Evolutionary conservation across 2,888 invertebrate genomes (phyloP).

Genomic region (Plusia festucae): DNA sequence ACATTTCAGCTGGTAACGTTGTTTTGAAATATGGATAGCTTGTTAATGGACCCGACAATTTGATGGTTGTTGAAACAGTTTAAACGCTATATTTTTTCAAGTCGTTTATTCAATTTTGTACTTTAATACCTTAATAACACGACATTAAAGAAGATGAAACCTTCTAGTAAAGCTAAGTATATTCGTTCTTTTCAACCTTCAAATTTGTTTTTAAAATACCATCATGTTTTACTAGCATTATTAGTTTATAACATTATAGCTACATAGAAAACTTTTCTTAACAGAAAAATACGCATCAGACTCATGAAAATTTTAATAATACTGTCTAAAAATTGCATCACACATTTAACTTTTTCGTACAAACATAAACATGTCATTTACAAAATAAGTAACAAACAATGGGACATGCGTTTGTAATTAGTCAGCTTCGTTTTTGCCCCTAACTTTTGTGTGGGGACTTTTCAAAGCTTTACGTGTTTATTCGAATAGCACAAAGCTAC

Average conservation of each 20-base stretch:
- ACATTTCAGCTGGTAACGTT: slow-evolving; percentile 32
- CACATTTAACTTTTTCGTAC: neutral
- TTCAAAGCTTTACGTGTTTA: slow-evolving; percentile 30
- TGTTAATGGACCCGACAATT: slow-evolving; percentile 6
- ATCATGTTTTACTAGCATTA: no score
- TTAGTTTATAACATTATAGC: no score
- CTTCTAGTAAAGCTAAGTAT: neutral
- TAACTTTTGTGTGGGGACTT: slow-evolving; percentile 34
- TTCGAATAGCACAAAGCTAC: slow-evolving; percentile 8
- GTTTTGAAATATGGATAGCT: slow-evolving; percentile 29
- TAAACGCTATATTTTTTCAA: neutral
- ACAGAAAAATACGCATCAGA: no score
- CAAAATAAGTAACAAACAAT: slow-evolving; percentile 36
- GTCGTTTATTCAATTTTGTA: neutral
- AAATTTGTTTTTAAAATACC: no score
- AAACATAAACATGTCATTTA: neutral
- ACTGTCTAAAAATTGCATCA: neutral
- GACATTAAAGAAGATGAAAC: neutral
- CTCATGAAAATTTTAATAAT: neutral
- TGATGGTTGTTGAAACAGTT: neutral
- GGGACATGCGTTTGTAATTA: slow-evolving; percentile 38
- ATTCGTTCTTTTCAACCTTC: no score
- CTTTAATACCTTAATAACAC: no score
- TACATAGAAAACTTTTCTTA: no score
- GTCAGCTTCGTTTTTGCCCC: slow-evolving; percentile 31